Conservation (phyloP, 2,113 vertebrate genomes). For the Ammodramus savannarum region DNA sequence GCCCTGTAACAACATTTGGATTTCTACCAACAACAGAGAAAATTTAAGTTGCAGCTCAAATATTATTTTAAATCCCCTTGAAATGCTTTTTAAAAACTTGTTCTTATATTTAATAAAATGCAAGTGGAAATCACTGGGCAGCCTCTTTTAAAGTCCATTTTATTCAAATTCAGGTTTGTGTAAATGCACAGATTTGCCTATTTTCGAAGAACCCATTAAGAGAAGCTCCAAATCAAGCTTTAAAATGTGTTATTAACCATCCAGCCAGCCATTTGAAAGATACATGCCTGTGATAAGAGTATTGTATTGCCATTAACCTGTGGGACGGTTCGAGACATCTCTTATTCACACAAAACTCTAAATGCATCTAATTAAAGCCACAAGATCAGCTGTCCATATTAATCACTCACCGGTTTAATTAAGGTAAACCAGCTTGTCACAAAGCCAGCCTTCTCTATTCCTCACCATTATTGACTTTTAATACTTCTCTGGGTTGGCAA, state of each 20-base stretch:
- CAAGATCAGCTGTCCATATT: constrained; percentile 69
- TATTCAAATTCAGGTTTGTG: neutral
- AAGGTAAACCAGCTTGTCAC: constrained; percentile 72
- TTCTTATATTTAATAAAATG: neutral
- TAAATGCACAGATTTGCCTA: neutral
- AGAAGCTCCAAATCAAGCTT: constrained; percentile 62
- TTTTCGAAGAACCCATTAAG: constrained; percentile 54
- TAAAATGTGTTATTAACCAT: constrained; percentile 67
- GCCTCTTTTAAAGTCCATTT: neutral
- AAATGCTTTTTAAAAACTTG: neutral
- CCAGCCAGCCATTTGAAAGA: constrained; percentile 61
- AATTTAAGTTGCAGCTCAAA: neutral
- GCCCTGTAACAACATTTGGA: fast-evolving
- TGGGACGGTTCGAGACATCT: constrained; percentile 47
- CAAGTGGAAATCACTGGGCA: neutral
- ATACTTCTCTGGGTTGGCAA: neutral
- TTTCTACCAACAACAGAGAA: neutral
- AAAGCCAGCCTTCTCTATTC: constrained; percentile 60
- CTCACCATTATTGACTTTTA: constrained; percentile 62
- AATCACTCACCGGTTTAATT: constrained; percentile 74
- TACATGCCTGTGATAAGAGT: constrained; percentile 58
- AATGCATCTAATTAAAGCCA: constrained; percentile 69
- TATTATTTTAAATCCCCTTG: neutral
- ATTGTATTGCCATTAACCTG: constrained; percentile 63
- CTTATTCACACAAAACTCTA: constrained; percentile 66